Evolutionary conservation across 2,888 invertebrate genomes (phyloP).

Genomic region (Eilema depressum): DNA sequence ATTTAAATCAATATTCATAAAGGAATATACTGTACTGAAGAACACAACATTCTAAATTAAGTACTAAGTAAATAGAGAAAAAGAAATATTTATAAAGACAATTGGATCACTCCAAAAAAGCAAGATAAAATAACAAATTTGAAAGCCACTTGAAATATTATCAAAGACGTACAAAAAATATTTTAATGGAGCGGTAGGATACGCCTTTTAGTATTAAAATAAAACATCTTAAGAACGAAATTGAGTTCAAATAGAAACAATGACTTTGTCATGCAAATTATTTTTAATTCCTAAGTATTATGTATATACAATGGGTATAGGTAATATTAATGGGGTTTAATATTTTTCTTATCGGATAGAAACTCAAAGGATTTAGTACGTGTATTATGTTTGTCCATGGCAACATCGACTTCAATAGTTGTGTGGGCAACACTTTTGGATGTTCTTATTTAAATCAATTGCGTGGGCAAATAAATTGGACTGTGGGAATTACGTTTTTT

Average conservation of each 20-base stretch:
- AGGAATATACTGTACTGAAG: background rate
- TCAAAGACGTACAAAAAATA: background rate
- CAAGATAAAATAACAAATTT: background rate
- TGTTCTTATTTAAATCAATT: conserved; percentile 25
- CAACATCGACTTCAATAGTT: conserved; percentile 15
- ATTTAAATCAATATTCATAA: background rate
- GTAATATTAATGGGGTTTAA: background rate
- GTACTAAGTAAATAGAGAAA: background rate
- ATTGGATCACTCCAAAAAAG: background rate
- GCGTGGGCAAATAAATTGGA: conserved; percentile 32
- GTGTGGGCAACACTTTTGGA: conserved; percentile 31
- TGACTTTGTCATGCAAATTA: background rate
- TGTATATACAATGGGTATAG: background rate
- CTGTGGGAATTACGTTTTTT: conserved; percentile 21
- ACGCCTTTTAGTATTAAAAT: background rate
- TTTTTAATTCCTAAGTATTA: background rate
- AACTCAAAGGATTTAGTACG: conserved; percentile 8
- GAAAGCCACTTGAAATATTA: background rate
- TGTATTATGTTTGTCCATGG: conserved; percentile 11
- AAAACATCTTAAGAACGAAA: background rate
- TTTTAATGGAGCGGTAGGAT: background rate
- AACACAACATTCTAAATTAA: background rate
- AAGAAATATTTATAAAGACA: background rate
- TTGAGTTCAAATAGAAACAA: background rate
- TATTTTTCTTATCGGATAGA: conserved; percentile 3